A percentile compares a stretch with the other conserved stretches of the same genome.
phyloP scores from a whole-genome alignment of 2,797 vertebrate genomes.

The Limnodromus scolopaceus region DNA sequence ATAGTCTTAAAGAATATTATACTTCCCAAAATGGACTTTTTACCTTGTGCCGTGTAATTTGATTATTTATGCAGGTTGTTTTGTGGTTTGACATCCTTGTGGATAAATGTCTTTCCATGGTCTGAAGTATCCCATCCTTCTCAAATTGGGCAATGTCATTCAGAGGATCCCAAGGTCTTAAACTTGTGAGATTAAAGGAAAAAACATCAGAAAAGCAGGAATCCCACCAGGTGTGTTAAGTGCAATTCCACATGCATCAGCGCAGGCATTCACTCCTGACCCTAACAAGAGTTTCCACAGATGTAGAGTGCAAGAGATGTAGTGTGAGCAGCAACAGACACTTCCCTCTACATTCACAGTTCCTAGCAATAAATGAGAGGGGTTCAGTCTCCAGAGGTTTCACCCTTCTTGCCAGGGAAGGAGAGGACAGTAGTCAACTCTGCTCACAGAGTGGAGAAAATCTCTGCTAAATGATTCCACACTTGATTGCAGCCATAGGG shows the following conservation, averaged over 20 bases:
- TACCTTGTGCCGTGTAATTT: conserved; percentile 85
- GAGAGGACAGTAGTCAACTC: neutral
- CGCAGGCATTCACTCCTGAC: neutral
- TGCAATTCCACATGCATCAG: neutral
- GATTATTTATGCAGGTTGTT: conserved; percentile 80
- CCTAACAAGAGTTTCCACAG: neutral
- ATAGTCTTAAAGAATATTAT: neutral
- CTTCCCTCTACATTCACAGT: neutral
- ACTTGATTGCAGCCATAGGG: neutral
- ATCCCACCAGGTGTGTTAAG: neutral
- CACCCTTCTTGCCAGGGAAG: neutral
- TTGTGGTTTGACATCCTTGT: conserved; percentile 75
- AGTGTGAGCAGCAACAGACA: neutral
- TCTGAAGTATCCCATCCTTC: conserved; percentile 91
- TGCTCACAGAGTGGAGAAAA: neutral
- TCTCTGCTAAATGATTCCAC: neutral
- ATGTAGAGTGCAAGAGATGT: neutral
- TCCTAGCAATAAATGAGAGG: neutral
- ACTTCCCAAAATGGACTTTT: neutral
- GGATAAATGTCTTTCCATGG: conserved; percentile 80
- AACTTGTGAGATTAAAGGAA: conserved; percentile 73
- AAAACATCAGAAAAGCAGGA: conserved; percentile 3
- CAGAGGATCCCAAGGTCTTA: conserved; percentile 88
- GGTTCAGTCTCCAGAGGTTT: neutral
- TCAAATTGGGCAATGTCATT: conserved; percentile 89